Base-by-base conservation (phyloP, 2,113 vertebrate species). In the Phalacrocorax brasilianus region DNA sequence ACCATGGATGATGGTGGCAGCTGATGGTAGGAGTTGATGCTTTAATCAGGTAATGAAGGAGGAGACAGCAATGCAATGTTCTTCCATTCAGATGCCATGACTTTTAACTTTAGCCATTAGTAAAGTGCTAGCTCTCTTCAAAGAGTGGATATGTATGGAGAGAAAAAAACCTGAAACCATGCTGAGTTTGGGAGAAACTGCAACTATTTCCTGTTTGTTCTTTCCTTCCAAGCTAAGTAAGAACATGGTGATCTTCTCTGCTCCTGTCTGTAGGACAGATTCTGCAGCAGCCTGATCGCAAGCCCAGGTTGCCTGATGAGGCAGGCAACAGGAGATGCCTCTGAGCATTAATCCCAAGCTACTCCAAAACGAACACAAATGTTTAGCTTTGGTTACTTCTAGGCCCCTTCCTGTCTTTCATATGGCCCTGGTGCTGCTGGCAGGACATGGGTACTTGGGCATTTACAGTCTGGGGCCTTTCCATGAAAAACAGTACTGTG, bases 141-240 rank as follows among this genome's bases (percentile, higher is more conserved):
- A 82, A 45, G 27, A 86, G 9, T 27, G 55, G 40, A 5, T 49
- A 59, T 2, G 7, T 38, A 52, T 19, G 16, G 10, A 45, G 10
- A n/a, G 0, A 0, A 18, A 40, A n/a, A 59, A 55, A 0, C 3
- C 26, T 18, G 17, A 21, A 65, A 32, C 14, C 13, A 1, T 50
- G 38, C 4, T 6, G 28, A 63, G 12, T 76, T 53, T 62, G 27
- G 17, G 42, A 95, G 49, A 95, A 96, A 68, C 58, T 62, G 66
- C 87, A 94, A 8, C 62, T 87, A 47, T 33, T 61, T 85, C 77
- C 55, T 75, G 18, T 72, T 82, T 72, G 28, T 88, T 83, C 52
- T 75, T 65, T 82, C 52, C 19, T 94, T 95, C 56, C 66, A 49
- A 35, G 20, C 33, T 59, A 30, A 16, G 0, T 22, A 70, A n/a